Base-by-base conservation (phyloP, 1,140 invertebrate genomes). In the Drosophila prosaltans region DNA sequence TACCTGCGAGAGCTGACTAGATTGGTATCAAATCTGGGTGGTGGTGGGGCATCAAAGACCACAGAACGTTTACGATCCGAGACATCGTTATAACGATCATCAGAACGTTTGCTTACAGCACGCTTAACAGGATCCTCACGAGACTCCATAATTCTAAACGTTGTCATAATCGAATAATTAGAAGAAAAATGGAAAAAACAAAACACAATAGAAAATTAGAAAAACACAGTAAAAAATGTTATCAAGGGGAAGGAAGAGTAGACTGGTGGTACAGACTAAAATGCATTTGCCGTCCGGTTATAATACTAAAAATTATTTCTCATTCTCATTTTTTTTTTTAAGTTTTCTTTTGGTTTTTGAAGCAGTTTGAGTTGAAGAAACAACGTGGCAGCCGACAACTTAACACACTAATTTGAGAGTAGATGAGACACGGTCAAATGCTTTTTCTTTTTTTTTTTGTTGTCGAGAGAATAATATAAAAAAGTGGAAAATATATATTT, bases 51-150 rank as follows among this genome's bases (percentile, higher is more conserved):
- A 69, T 93, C 93, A 78, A 93, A 93, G 10, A 93, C 92, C 16
- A 92, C 76, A 2, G 91, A 54, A 7, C 93, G 91, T 70, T 93
- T 93, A 21, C 92, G 91, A 60, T 93, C 93, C 4, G 91, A 32
- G 1, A 90, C 72, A 55, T 92, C 93, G 3, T 78, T 68, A 54
- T 92, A 92, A 40, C 92, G 91, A 81, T 92, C 91, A 67, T 89
- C 80, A 9, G 86, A 54, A 45, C 93, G 86, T 71, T 93, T 93
- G 45, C 77, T 84, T 39, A 84, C 77, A 8, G 91, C 80, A 63
- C 93, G 88, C 65, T 93, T 91, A 48, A 93, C 91, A 69, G 93
- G 92, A 78, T 93, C 93, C n/a, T 93, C 92, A 48, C 81, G 91
- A 67, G 81, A 75, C 55, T 92, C 90, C 81, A 92, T 90, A 76